Evolutionary conservation across 2,888 invertebrate species (phyloP), one percentile per base, ranked within the genome.

Genomic region (Acanthopleura granulata): DNA sequence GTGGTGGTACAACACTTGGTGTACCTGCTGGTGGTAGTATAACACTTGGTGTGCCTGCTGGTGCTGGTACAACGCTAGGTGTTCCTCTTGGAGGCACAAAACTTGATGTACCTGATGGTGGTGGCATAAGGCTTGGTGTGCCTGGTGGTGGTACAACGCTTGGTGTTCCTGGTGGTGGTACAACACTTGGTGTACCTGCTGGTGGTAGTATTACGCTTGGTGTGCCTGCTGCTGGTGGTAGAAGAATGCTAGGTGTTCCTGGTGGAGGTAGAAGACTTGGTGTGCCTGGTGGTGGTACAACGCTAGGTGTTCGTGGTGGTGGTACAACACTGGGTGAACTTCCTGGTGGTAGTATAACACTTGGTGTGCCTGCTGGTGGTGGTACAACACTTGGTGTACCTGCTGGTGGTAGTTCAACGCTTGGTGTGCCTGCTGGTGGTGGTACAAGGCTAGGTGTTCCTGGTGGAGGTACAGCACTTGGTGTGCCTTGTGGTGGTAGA

Each of bases 1-100:
- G 18, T 51, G 51, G 18, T 51, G 51, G 51, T 51, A 14, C 51
- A 51, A 18, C 14, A 18, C 51, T 51, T 51, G 51, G 51, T 51
- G 18, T 18, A 51, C 51, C 51, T 51, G 51, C 14, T 51, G 51
- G 51, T 51, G 51, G 51, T 51, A 18, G 51, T 51, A 51, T 18
- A 15, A 51, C 51, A 51, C 51, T 51, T 51, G 51, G 51, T 51
- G 51, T 51, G 14, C 51, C 51, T 51, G 51, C 51, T 51, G 51
- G 51, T 51, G 51, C 14, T 51, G 18, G 18, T 51, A 51, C 51
- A 18, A 51, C 51, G 18, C 51, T 51, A 15, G 51, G 51, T 51
- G 51, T 51, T 51, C 51, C 51, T 51, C 14, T 15, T 51, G 51
- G 18, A 15, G 51, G 51, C 18, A 14, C 51, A 51, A 18, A 51